phyloP scores from a whole-genome alignment of 2,888 invertebrate genomes.

The Tiphia femorata region DNA sequence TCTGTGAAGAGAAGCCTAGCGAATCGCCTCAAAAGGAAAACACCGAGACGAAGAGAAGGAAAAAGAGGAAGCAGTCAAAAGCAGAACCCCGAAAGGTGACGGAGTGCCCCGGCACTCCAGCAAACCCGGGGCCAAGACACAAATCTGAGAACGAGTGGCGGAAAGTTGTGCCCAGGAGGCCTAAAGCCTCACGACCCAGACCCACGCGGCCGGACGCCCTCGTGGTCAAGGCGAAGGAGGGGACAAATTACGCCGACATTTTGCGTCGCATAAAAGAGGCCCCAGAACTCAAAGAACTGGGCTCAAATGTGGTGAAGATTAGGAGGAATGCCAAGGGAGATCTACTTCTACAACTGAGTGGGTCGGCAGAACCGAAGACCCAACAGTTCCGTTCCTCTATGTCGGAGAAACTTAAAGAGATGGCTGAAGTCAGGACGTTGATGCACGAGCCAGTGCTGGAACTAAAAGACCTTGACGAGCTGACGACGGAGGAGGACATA shows the following conservation, averaged over 20 bases:
- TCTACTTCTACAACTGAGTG: not conserved
- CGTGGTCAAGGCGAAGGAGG: not conserved
- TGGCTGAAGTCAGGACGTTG: slow-evolving; percentile 12
- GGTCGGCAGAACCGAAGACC: not conserved
- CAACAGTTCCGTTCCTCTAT: not conserved
- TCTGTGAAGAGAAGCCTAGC: not conserved
- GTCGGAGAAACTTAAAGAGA: not conserved
- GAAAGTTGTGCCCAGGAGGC: not conserved
- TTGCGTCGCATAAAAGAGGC: not conserved
- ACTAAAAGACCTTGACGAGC: slow-evolving; percentile 26
- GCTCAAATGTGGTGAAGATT: not conserved
- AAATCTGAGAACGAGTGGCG: not conserved
- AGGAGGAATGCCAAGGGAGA: not conserved
- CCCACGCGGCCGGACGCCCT: not conserved
- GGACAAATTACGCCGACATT: not conserved
- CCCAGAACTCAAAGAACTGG: not conserved
- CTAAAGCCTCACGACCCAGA: not conserved
- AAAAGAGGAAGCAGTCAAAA: not conserved
- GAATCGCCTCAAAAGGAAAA: too few species aligned
- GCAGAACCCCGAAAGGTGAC: not conserved
- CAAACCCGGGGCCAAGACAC: too few species aligned
- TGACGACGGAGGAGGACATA: slow-evolving; percentile 22
- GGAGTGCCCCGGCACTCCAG: too few species aligned
- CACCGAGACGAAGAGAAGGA: too few species aligned
- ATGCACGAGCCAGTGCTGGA: slow-evolving; percentile 20